Base-by-base conservation (phyloP, 2,888 invertebrate genomes). In the Eilema depressum region DNA sequence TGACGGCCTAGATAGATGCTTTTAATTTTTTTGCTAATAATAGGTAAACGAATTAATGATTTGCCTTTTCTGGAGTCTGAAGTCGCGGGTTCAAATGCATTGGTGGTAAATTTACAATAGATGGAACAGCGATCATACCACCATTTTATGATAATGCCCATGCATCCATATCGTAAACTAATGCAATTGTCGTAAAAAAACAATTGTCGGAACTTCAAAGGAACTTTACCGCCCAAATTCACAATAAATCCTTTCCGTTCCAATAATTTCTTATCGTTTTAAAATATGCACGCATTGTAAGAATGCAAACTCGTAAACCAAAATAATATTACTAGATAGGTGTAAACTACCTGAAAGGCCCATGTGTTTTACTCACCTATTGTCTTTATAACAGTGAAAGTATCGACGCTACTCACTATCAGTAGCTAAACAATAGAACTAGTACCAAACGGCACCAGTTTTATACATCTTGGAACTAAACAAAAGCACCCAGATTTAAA, bases 301-400 rank as follows among this genome's bases (percentile, higher is more conserved):
- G 3, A 17, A 17, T 23, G 23, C 59, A 47, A n/a, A 14, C 17
- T 59, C 47, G 1, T 28, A 23, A 5, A 37, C 7, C 26, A 67
- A 28, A 68, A 47, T n/a, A n/a, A 63, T 0, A 7, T 53, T 70
- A 57, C 11, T 0, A 5, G 23, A 63, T 74, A 78, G 20, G 53
- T n/a, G 10, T 75, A 81, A 71, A 80, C 0, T 23, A 25, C 33
- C 0, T 2, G 14, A 63, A 67, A 68, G 33, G 25, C 63, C 41
- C 71, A 75, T 62, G 74, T 73, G 69, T 82, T 83, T 81, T 75
- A 76, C 76, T 83, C 67, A 57, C 56, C 66, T 8, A 30, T 69
- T 66, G 57, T 70, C 59, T 47, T n/a, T 25, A 30, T 75, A 78
- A 70, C 41, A 75, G 77, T 71, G 74, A 82, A 82, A 79, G 75